Evolutionary conservation across 1,140 invertebrate species (phyloP), one percentile per base, ranked within the genome.

Genomic region (Drosophila watanabei): DNA sequence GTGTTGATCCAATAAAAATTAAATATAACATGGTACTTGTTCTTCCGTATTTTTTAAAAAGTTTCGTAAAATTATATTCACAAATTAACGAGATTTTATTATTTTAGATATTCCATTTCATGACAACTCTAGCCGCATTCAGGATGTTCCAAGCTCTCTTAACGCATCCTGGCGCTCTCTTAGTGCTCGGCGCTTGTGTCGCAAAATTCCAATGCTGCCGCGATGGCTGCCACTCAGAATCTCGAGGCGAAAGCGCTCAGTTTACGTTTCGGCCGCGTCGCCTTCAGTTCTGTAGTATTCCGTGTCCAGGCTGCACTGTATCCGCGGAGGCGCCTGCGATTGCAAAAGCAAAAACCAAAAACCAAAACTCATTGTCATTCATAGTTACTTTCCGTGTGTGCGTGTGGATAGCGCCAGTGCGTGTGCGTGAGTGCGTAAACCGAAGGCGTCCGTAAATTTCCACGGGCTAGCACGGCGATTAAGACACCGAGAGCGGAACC

Each of bases 251-350:
- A 66, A 41, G 32, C 58, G 75, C 82, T 90, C 85, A 88, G 85
- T 88, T 88, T 89, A 88, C 81, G 75, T 88, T 90, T 89, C 88
- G 85, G 85, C 80, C 85, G 85, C 81, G 79, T 85, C 60, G 86
- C 63, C 75, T 79, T 79, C 85, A 90, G 85, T 71, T 71, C 46
- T 51, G n/a, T 32, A 79, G 64, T 64, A 75, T 71, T 85, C 63
- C 77, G 84, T 80, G 68, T 61, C 51, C 57, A 75, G 70, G 81
- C 81, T 85, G 60, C 78, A 85, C 28, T 79, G 81, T 63, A 89
- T 72, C 52, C 61, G 57, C 51, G 46, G 46, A 69, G 70, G 49
- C 80, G 80, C 68, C 66, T 72, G 80, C 49, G 56, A 82, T 77
- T 86, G 75, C 73, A 77, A 54, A 64, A 72, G 62, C 61, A 78